Evolutionary conservation across 1,140 invertebrate species (phyloP), one percentile per base, ranked within the genome.

Genomic region (Caenorhabditis briggsae): DNA sequence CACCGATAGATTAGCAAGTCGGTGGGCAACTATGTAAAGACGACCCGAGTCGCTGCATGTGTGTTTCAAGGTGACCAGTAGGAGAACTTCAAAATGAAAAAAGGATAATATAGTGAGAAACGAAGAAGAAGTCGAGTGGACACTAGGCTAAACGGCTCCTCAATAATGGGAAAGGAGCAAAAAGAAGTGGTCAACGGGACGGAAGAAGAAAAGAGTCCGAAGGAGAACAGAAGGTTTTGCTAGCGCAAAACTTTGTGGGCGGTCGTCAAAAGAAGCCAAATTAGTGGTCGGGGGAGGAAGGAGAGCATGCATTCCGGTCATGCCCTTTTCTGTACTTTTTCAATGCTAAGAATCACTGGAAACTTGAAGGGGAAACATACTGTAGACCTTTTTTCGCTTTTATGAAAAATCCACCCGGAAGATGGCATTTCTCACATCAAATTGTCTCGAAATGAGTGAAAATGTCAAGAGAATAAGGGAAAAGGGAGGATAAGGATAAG

Each of bases 61-160:
- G 33, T 33, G 33, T 33, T 33, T 33, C 33, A 33, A 33, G 33
- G 33, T 33, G 33, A 33, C 33, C 33, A 33, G 33, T 33, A 2
- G 33, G 33, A 33, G 33, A 16, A 53, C 50, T 53, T 53, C 5
- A 53, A 53, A 14, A 11, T 53, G 16, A 53, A 53, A 53, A n/a
- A 33, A 61, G 59, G 59, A 23, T 61, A 61, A 61, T 61, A 61
- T 61, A 61, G 59, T 61, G 59, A 61, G 59, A 61, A 33, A 12
- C 1, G 23, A 25, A 12, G 14, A 43, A 78, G n/a, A 78, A 78
- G 70, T 70, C 33, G 16, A 53, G 50, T 53, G 46, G 46, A 23
- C 46, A 78, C 70, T 78, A 33, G 70, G 70, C 70, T 78, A 78
- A 78, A 78, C 70, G 70, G 46, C 70, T 78, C 41, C 70, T 78